Conservation (phyloP, 2,113 vertebrate species). For the Pipa parva region DNA sequence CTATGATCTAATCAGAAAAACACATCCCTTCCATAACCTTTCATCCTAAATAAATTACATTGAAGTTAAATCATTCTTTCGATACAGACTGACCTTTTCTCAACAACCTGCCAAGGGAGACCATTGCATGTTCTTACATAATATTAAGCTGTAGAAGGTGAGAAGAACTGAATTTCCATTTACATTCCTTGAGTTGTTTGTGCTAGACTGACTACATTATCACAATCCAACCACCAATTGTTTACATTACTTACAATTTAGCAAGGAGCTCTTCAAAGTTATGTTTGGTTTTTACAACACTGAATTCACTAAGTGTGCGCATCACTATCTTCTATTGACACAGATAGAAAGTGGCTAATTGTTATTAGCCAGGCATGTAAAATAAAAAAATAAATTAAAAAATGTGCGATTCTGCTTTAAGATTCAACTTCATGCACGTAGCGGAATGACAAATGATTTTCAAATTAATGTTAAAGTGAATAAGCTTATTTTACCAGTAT, state of each 20-base stretch:
- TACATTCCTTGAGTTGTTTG: conserved; percentile 19
- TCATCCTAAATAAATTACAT: conserved; percentile 42
- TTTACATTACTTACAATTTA: neutral
- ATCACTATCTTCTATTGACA: too few species aligned
- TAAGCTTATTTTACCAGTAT: too few species aligned
- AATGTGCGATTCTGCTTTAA: too few species aligned
- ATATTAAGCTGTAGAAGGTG: conserved; percentile 17
- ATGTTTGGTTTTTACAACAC: too few species aligned
- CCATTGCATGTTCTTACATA: conserved; percentile 35
- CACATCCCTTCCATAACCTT: conserved; percentile 38
- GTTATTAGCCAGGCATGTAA: too few species aligned
- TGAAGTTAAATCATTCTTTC: conserved; percentile 29
- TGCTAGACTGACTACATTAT: neutral
- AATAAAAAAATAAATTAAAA: too few species aligned
- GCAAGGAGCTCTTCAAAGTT: neutral
- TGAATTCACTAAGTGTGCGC: too few species aligned
- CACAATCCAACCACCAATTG: neutral
- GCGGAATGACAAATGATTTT: too few species aligned
- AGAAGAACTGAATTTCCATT: conserved; percentile 1
- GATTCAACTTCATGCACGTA: too few species aligned
- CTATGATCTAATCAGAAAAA: conserved; percentile 35
- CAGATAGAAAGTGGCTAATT: too few species aligned
- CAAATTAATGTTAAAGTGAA: too few species aligned
- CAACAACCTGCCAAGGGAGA: conserved; percentile 33
- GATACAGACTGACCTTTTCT: conserved; percentile 37